Percentiles rank a stretch among this genome's conserved stretches.
Evolutionary conservation across 2,113 vertebrate genomes (phyloP).

Genomic region (Esox niger): DNA sequence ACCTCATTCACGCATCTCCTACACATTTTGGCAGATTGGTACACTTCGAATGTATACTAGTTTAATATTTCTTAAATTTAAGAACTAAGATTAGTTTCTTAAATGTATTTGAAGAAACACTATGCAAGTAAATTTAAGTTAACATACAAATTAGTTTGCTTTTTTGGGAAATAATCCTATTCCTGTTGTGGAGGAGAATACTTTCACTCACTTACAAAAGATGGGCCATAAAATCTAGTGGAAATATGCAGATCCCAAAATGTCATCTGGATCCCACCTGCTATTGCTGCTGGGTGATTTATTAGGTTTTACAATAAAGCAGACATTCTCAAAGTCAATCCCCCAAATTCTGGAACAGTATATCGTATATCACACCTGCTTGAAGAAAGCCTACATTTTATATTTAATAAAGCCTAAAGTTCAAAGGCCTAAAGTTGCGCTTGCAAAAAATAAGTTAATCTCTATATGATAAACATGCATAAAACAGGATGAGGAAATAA

Average conservation of each 20-base stretch:
- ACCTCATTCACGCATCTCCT: no score
- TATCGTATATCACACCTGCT: neutral
- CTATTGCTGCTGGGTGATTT: neutral
- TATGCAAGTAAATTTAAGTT: no score
- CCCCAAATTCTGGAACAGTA: neutral
- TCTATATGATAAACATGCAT: no score
- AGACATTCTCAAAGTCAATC: neutral
- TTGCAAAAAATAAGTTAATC: no score
- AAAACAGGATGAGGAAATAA: neutral
- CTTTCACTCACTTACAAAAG: neutral
- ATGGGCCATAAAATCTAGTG: neutral
- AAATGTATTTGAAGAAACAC: no score
- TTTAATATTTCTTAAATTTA: no score
- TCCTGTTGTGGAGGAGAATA: neutral
- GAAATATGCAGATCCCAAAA: neutral
- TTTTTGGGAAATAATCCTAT: no score
- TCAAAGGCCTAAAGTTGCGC: neutral
- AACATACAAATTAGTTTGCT: no score
- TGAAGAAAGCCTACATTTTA: neutral
- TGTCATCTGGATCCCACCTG: slow-evolving; percentile 28
- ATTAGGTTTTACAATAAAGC: neutral
- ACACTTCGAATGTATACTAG: no score
- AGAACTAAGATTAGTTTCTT: no score
- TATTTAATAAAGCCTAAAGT: neutral
- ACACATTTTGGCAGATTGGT: no score